A percentile compares a stretch with the other conserved stretches of the same genome.
These are phyloP conservation scores for Plestiodon gilberti DNA, from an alignment of 2,113 vertebrate genomes.

Conservation along the genomic window DNA sequence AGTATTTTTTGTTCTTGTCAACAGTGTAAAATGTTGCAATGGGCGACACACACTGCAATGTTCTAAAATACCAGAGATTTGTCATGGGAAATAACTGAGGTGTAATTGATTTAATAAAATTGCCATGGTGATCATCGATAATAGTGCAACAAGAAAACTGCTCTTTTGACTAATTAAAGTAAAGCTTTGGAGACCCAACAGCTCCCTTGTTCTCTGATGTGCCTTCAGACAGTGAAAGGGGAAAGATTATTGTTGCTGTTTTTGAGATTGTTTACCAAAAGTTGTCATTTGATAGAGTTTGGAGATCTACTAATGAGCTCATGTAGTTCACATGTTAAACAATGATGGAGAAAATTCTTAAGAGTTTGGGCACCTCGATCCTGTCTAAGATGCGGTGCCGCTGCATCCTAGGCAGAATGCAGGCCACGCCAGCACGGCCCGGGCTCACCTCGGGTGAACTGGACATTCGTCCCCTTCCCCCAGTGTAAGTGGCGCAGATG, in stretches of 20 bases:
- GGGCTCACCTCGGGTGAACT: too few species aligned
- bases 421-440: too few species aligned
- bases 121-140: constrained; percentile 52
- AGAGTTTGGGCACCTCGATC: constrained; percentile 10
- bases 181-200: constrained; percentile 53
- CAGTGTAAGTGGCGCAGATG: too few species aligned
- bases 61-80: constrained; percentile 47
- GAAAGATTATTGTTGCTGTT: constrained; percentile 30
- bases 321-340: constrained; percentile 51
- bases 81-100: constrained; percentile 58
- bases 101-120: constrained; percentile 58
- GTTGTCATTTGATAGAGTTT: constrained; percentile 59
- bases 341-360: constrained; percentile 21
- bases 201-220: background rate
- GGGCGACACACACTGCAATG: constrained; percentile 35
- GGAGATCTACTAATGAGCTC: constrained; percentile 58
- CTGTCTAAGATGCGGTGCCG: too few species aligned
- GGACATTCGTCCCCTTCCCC: too few species aligned
- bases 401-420: too few species aligned
- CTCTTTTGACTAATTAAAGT: constrained; percentile 62
- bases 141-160: constrained; percentile 47
- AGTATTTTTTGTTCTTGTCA: background rate
- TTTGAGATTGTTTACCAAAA: constrained; percentile 62
- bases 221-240: constrained; percentile 33
- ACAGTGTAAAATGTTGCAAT: constrained; percentile 4